These are phyloP conservation scores for Ooceraea biroi DNA, from an alignment of 1,140 invertebrate species.

Conservation along the genomic window DNA sequence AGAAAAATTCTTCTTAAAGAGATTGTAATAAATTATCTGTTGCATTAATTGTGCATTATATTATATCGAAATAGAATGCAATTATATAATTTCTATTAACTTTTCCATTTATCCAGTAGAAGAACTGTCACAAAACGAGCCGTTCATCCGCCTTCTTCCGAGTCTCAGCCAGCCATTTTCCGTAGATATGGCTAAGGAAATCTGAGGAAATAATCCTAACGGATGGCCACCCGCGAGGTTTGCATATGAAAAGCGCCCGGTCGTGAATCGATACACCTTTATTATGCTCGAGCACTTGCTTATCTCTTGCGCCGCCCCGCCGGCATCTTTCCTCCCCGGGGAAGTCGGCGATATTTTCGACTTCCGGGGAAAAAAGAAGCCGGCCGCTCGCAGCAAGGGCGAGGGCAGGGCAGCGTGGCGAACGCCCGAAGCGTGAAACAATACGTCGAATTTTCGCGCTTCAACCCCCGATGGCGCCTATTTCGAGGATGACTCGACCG, in stretches of 20 bases:
- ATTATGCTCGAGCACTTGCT: conserved; percentile 84
- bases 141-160: not conserved
- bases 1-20: too few relatives aligned
- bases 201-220: conserved; percentile 85
- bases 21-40: not conserved
- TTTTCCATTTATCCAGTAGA: not conserved
- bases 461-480: conserved; percentile 62
- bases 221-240: conserved; percentile 84
- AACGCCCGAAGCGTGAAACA: conserved; percentile 80
- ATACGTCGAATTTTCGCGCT: conserved; percentile 83
- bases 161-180: conserved; percentile 32
- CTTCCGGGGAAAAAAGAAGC: conserved; percentile 79
- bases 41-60: not conserved
- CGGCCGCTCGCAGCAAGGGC: conserved; percentile 21
- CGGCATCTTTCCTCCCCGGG: conserved; percentile 65
- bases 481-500: conserved; percentile 72
- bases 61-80: not conserved
- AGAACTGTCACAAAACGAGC: not conserved
- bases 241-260: conserved; percentile 85
- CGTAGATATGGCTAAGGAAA: conserved; percentile 67
- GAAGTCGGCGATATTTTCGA: conserved; percentile 85
- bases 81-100: not conserved
- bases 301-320: conserved; percentile 78
- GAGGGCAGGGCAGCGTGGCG: conserved; percentile 42
- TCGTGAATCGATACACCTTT: conserved; percentile 86